Base-by-base conservation (phyloP, 2,888 invertebrate genomes). In the Lepidocyrtinus sp. region DNA sequence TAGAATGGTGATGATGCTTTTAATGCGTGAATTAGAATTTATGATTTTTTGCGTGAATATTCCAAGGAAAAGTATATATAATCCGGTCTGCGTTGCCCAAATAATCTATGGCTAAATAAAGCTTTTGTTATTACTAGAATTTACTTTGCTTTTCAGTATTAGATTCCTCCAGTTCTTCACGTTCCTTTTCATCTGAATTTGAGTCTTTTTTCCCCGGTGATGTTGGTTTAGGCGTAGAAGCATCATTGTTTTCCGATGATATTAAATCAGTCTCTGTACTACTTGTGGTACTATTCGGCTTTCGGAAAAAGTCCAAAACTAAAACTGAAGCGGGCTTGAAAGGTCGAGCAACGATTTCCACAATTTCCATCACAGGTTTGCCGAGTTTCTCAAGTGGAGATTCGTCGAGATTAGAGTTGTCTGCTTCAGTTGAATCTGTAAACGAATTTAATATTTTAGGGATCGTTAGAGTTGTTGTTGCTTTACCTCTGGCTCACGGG, bases 291-390 rank as follows among this genome's bases (percentile, higher is more conserved):
- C 26, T 21, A 24, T 82, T 82, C 21, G 77, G 9, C 68, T 74
- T 71, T 25, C 19, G 36, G 59, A 75, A 71, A 62, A 82, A 74
- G 68, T 82, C 82, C 45, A 82, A 22, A 26, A 82, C 69, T 15
- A 78, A 25, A 27, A 82, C 55, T 17, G 75, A 65, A 73, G 82
- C 77, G 36, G 77, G 82, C 46, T 36, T 50, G 63, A 73, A 78
- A 21, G 78, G 78, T 68, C 68, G 67, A 22, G 73, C 24, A 5
- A 78, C 27, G 25, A 78, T 17, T 19, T 78, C 78, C 45, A 78
- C 78, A 21, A 78, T 17, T 50, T 78, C 78, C 62, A 78, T n/a
- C 12, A 62, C 63, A 17, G 78, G 78, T 24, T 65, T 46, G 1
- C 45, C n/a, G n/a, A n/a, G 9, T 45, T 45, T 50, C 15, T 70